Evolutionary conservation across 2,113 vertebrate species (phyloP), one percentile per base, ranked within the genome.

Genomic region (Riparia riparia): DNA sequence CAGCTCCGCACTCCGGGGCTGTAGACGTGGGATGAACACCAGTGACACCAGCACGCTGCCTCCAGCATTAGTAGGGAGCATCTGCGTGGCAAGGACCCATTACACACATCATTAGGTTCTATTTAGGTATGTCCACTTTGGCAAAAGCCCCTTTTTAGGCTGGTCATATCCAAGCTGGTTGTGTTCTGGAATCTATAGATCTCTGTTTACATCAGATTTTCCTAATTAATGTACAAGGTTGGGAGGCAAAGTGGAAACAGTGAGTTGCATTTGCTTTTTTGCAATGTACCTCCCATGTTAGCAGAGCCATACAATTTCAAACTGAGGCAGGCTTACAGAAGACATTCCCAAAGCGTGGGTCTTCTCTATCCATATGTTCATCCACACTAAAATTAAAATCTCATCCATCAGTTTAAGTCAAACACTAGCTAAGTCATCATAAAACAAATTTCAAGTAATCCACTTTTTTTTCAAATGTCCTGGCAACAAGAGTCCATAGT

Each of bases 1-100:
- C 1, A 3, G 45, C 24, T 44, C 51, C 34, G 12, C 21, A 9
- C 20, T 5, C 4, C 0, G 0, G 24, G 49, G 14, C 13, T 69
- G 0, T 10, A 17, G 17, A 5, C 0, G 0, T 34, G 20, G 34
- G 17, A 31, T 22, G 57, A 60, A 20, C 76, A 29, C 22, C 5
- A 72, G 42, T 3, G 17, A 32, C 8, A 3, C 9, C 61, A 34
- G 9, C 9, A 10, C 1, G 26, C 3, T 60, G 31, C 42, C 28
- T 44, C 68, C 83, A 79, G 56, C 25, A 2, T 39, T 12, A 37
- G 15, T 10, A 50, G 29, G 32, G 53, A 78, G 34, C 29, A 32
- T 29, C 39, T 25, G 32, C 13, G 0, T 9, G 64, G 39, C 64
- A 60, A 50, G 17, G 22, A 47, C n/a, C 64, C 25, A 3, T 25